phyloP scores from a whole-genome alignment of 64 coral and sea anemone genomes.

The Actinia tenebrosa region DNA sequence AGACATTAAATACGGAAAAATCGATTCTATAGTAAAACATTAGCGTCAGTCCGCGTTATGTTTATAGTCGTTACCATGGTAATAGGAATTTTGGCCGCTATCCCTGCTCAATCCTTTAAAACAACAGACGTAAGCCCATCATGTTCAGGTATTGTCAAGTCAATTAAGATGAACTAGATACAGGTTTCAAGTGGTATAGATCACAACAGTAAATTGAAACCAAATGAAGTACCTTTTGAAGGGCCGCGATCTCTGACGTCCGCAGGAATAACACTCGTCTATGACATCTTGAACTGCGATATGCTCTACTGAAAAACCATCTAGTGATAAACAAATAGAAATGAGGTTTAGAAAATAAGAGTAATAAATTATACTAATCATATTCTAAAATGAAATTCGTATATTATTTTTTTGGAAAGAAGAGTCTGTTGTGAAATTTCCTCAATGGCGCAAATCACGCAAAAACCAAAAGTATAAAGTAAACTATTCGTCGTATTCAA shows the following conservation, averaged over 20 bases:
- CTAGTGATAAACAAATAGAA: neutral
- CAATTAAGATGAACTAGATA: neutral
- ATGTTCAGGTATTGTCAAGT: neutral
- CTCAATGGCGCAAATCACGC: neutral
- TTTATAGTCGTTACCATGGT: neutral
- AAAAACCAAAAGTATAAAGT: neutral
- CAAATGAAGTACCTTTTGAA: neutral
- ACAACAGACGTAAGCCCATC: neutral
- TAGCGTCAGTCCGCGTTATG: neutral
- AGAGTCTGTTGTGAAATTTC: neutral
- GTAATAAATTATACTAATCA: neutral
- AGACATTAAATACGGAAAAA: too few relatives aligned
- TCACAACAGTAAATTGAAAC: neutral
- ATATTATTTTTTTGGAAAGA: neutral
- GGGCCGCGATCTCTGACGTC: neutral
- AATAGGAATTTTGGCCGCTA: neutral
- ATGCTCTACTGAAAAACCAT: neutral
- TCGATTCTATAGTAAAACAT: too few relatives aligned
- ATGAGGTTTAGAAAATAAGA: neutral
- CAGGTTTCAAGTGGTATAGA: neutral
- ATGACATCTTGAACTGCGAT: too few relatives aligned
- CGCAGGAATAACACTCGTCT: too few relatives aligned
- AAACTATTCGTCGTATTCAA: neutral
- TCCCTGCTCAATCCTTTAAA: neutral
- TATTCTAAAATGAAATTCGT: neutral